Base-by-base conservation (phyloP, 1,140 invertebrate species). In the Atta colombica region DNA sequence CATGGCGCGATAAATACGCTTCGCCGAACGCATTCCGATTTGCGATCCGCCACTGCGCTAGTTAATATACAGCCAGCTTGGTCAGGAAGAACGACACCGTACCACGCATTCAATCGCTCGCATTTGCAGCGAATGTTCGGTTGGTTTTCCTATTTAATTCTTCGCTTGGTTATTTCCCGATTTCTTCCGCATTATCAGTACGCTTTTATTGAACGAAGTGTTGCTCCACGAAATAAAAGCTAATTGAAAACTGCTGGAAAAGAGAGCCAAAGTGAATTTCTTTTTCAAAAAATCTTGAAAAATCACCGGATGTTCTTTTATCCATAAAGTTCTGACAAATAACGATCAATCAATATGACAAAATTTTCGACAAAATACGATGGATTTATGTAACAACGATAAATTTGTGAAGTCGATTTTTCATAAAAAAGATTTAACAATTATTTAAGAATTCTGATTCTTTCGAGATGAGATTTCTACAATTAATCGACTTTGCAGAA, bases 1-100 rank as follows among this genome's bases (percentile, higher is more conserved):
- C 53, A 55, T 49, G 53, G 21, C 66, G 35, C 55, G 25, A 84
- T 75, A 84, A 84, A 75, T 61, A 25, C 58, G 51, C n/a, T 49
- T 60, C 25, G 31, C 49, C 63, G 25, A 35, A 71, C 25, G 65
- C 63, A 71, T n/a, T 81, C 16, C 31, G 51, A 78, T 51, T 65
- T 16, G 61, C 53, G 72, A 75, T 35, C 12, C 28, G n/a, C 39
- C 28, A 6, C 39, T 65, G 35, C 18, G n/a, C 35, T 39, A 45
- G 63, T 81, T 55, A 58, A 81, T 81, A 81, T 71, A 31, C 78
- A 21, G 21, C n/a, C 45, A 28, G 28, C 55, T 28, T n/a, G 39
- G 21, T n/a, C 39, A 18, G 25, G 28, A 51, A 78, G 51, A 60
- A 18, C 25, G 25, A 45, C 25, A 8, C 25, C 58, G 10, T n/a